Evolutionary conservation across 2,888 invertebrate species (phyloP).

Genomic region (Sarcophaga subvicina): DNA sequence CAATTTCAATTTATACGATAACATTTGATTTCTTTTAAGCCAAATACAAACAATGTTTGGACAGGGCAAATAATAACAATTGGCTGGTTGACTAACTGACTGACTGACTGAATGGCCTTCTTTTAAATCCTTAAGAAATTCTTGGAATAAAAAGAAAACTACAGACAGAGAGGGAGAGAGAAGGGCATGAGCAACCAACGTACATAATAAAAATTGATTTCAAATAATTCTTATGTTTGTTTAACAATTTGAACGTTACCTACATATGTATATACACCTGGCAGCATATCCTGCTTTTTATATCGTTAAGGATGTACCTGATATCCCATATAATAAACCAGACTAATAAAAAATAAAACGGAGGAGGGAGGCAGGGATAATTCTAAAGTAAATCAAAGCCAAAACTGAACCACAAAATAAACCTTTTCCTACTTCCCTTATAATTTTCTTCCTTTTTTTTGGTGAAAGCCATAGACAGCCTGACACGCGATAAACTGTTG

Average conservation of each 20-base stretch:
- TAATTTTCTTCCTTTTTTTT: no score
- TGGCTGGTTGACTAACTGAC: not conserved
- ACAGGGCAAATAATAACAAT: not conserved
- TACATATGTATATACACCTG: not conserved
- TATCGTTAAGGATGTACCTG: not conserved
- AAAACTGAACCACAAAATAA: not conserved
- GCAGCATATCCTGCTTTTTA: no score
- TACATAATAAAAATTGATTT: constrained; percentile 62
- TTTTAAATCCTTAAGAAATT: not conserved
- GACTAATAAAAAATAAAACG: no score
- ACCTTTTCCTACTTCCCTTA: not conserved
- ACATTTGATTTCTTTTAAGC: not conserved
- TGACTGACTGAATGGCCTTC: constrained; percentile 6
- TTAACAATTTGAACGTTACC: constrained; percentile 9
- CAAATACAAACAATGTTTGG: not conserved
- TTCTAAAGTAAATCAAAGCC: not conserved
- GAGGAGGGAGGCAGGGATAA: not conserved
- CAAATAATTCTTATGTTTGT: constrained; percentile 54
- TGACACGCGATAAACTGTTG: constrained; percentile 69
- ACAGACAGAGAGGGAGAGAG: not conserved
- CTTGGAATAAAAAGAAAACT: not conserved
- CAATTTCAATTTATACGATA: not conserved
- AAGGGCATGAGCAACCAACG: not conserved
- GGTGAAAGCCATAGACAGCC: not conserved
- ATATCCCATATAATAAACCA: not conserved